Conservation (phyloP, 2,888 invertebrate species). For the Aporophyla nigra region DNA sequence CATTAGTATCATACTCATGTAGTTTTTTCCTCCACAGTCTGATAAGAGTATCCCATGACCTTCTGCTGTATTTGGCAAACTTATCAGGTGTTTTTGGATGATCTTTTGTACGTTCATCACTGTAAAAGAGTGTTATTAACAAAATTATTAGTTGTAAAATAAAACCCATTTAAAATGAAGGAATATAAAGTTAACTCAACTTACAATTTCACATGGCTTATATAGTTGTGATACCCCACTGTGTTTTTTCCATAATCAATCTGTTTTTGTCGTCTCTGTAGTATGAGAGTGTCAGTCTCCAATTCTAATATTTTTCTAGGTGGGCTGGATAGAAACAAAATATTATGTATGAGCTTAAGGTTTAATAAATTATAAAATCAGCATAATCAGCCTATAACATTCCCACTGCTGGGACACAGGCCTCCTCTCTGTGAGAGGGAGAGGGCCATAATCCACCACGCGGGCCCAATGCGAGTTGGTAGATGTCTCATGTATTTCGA, state of each 20-base stretch:
- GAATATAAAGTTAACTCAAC: constrained; percentile 64
- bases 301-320: constrained; percentile 80
- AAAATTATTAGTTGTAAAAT: neutral
- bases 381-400: no score
- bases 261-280: constrained; percentile 96
- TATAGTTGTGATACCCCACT: constrained; percentile 95
- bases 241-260: constrained; percentile 99
- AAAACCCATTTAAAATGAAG: neutral
- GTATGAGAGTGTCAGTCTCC: constrained; percentile 93
- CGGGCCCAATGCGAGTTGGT: no score
- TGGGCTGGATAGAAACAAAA: constrained; percentile 68
- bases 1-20: constrained; percentile 94
- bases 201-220: constrained; percentile 93
- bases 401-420: no score
- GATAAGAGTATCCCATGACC: constrained; percentile 98
- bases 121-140: constrained; percentile 74
- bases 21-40: constrained; percentile 96
- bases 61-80: constrained; percentile 95
- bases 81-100: constrained; percentile 98
- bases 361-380: no score
- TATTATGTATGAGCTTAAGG: neutral
- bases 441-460: no score
- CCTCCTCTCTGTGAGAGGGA: no score
- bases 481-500: no score
- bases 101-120: constrained; percentile 91